A percentile compares a stretch with the other conserved stretches of the same genome.
Evolutionary conservation across 2,113 vertebrate genomes (phyloP).

Genomic region (Orientallactaga bullata): DNA sequence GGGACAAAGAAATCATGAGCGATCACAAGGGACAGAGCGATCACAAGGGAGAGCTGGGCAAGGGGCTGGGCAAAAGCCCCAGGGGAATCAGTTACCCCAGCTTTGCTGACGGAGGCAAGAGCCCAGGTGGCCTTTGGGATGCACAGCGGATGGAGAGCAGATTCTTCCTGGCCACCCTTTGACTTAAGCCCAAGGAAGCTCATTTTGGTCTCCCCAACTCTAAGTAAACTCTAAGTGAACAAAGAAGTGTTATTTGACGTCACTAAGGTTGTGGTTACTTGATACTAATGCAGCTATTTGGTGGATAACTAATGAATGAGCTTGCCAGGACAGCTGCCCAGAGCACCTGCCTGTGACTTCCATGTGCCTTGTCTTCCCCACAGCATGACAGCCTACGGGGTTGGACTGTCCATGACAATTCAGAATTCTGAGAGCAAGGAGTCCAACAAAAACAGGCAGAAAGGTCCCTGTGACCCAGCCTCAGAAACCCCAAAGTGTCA

Average conservation of each 20-base stretch:
- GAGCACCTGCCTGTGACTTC: not conserved
- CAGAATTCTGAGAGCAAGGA: not conserved
- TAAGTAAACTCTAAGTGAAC: not conserved
- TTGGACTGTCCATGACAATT: accelerated
- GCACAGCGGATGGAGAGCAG: not conserved
- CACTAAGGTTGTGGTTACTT: not conserved
- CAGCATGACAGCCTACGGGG: not conserved
- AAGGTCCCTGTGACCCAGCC: too few relatives aligned
- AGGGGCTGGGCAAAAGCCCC: not conserved
- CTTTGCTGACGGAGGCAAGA: not conserved
- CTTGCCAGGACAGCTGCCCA: not conserved
- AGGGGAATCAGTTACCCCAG: not conserved
- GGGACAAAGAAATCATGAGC: too few relatives aligned
- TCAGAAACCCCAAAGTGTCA: not conserved
- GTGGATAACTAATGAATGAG: not conserved
- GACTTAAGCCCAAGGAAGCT: not conserved
- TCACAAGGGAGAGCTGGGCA: not conserved
- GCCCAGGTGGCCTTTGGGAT: not conserved
- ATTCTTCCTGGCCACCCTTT: not conserved
- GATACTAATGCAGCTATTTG: not conserved
- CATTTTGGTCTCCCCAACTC: not conserved
- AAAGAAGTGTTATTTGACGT: not conserved
- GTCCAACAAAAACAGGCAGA: not conserved
- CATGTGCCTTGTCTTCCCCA: not conserved
- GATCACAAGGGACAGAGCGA: not conserved